phyloP scores from a whole-genome alignment of 1,140 invertebrate genomes.

The Ceratoteleas bidentatus region DNA sequence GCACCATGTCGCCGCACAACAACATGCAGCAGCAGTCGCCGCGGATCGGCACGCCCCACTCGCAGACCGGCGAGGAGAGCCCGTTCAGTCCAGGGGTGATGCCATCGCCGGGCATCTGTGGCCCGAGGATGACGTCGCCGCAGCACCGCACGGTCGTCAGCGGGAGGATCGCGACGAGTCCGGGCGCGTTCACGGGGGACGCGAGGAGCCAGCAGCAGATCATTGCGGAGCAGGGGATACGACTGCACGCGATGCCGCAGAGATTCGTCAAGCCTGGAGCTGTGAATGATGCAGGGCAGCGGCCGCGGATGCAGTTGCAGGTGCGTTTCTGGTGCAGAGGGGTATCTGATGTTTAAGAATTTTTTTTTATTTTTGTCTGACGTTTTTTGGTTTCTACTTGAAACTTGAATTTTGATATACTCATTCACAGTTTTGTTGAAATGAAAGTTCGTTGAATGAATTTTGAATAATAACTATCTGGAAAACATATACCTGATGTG shows the following conservation, averaged over 20 bases:
- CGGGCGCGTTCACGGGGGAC: constrained; percentile 79
- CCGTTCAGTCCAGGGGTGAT: constrained; percentile 81
- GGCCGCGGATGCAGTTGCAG: constrained; percentile 76
- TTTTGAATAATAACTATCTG: too few relatives aligned
- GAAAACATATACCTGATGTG: too few relatives aligned
- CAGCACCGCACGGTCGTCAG: constrained; percentile 80
- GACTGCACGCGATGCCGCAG: constrained; percentile 74
- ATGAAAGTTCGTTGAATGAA: too few relatives aligned
- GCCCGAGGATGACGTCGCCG: constrained; percentile 83
- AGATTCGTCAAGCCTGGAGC: constrained; percentile 76
- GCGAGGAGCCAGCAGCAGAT: constrained; percentile 77
- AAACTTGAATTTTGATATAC: too few relatives aligned
- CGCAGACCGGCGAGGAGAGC: constrained; percentile 81
- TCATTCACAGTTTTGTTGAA: too few relatives aligned
- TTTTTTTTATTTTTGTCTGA: too few relatives aligned
- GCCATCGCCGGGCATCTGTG: constrained; percentile 76
- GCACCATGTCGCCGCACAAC: constrained; percentile 81
- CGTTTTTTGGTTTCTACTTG: too few relatives aligned
- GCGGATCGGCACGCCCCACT: constrained; percentile 84
- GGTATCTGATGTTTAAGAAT: too few relatives aligned
- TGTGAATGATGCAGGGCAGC: constrained; percentile 71
- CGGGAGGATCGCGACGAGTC: constrained; percentile 81
- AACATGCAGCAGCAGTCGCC: constrained; percentile 83
- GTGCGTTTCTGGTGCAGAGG: too few relatives aligned
- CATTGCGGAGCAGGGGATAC: constrained; percentile 70